A percentile compares a stretch with the other conserved stretches of the same genome.
Conservation (phyloP, 2,888 invertebrate species). For the Diarsia brunnea region DNA sequence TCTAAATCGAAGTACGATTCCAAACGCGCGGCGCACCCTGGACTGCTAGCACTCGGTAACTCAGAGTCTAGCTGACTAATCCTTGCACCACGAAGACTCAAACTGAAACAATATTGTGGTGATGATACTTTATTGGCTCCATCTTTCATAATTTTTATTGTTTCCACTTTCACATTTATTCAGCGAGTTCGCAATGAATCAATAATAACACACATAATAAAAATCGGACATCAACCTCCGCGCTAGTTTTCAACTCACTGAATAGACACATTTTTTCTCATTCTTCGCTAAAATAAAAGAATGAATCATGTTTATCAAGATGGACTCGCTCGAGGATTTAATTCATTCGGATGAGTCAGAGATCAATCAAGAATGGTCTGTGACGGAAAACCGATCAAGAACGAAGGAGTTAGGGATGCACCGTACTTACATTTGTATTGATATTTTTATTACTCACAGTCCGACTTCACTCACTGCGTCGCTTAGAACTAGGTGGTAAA, state of each 20-base stretch:
- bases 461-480: no score
- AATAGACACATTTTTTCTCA: not conserved
- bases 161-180: no score
- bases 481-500: no score
- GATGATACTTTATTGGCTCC: no score
- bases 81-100: no score
- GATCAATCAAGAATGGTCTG: constrained; percentile 72
- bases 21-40: no score
- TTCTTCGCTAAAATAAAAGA: constrained; percentile 4
- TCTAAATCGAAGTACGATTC: no score
- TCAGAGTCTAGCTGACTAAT: no score
- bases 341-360: constrained; percentile 64
- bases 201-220: not conserved
- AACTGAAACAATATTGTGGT: no score
- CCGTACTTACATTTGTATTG: not conserved
- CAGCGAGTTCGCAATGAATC: not conserved
- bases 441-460: not conserved
- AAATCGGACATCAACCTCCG: not conserved
- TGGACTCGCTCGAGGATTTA: constrained; percentile 64
- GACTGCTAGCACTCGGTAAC: no score
- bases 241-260: constrained; percentile 11
- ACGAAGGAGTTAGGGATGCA: not conserved
- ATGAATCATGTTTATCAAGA: constrained; percentile 57
- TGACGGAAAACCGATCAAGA: constrained; percentile 61
- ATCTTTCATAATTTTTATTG: no score